Evolutionary conservation across 2,888 invertebrate genomes (phyloP), one percentile per base, ranked within the genome.

Genomic region (Dasysyrphus albostriatus): DNA sequence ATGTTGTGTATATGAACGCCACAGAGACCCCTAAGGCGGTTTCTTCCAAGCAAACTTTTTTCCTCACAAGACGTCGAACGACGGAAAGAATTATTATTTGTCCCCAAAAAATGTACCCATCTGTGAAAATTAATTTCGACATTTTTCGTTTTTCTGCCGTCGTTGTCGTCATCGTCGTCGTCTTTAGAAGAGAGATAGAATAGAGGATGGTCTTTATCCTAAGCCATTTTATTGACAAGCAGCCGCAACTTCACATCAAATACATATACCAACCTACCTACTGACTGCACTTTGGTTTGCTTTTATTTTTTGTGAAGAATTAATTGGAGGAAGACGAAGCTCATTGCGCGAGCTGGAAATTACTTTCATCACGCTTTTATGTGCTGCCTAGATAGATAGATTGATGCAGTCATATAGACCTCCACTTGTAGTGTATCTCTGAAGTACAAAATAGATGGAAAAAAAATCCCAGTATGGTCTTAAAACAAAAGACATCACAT

Each of bases 101-200:
- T 47, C 72, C 65, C 74, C 75, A 12, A 49, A 81, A 70, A 85
- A 73, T 63, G 49, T 61, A 85, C 47, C 77, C 82, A 85, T 78
- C 85, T 85, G 82, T 82, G 69, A 78, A 78, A 82, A 85, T 85
- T 85, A 82, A 77, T 85, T 85, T 85, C 72, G 82, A 85, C 85
- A 74, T 82, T 78, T 82, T 82, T 77, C 77, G 39, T 63, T 29
- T 67, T 69, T 12, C 54, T 9, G 7, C 51, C 12, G 16, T 44
- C 19, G 16, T 12, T 8, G 16, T 44, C 19, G 16, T 12, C 44
- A 12, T 37, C n/a, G 12, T 63, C 14, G 69, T 70, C 58, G 19
- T 42, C 65, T 67, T 69, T 49, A 29, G 29, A 59, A 6, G n/a
- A 63, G 29, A 61, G n/a, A 65, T 8, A n/a, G 56, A 34, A 34